A percentile compares a stretch with the other conserved stretches of the same genome.
Conservation (phyloP, 2,888 invertebrate species). For the Thalpophila matura region DNA sequence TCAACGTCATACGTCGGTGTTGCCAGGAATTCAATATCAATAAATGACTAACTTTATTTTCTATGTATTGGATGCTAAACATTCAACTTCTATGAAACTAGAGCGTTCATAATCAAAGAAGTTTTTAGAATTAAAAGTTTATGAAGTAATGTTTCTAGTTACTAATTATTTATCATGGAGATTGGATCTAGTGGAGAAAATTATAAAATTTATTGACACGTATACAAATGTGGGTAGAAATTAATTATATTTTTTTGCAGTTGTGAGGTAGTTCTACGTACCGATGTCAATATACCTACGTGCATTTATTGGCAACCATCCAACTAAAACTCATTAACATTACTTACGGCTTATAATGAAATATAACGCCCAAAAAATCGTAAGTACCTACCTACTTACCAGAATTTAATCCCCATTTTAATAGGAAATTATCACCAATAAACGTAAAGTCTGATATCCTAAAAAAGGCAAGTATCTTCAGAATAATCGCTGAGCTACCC, state of each 20-base stretch:
- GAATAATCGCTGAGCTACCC: too few relatives aligned
- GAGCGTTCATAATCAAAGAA: background rate
- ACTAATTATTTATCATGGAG: background rate
- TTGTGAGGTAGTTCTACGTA: conserved; percentile 2
- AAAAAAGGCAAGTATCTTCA: too few relatives aligned
- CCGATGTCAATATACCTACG: background rate
- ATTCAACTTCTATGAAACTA: background rate
- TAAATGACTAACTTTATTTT: conserved; percentile 3
- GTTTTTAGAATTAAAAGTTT: background rate
- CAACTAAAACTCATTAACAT: background rate
- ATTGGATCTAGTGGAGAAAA: background rate
- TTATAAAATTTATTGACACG: background rate
- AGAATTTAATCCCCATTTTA: too few relatives aligned
- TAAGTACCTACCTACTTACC: too few relatives aligned
- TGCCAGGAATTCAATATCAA: conserved; percentile 7
- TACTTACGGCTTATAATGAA: too few relatives aligned
- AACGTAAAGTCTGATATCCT: too few relatives aligned
- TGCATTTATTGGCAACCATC: conserved; percentile 10
- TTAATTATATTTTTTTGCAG: background rate
- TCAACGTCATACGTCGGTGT: conserved; percentile 16
- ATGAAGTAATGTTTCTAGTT: background rate
- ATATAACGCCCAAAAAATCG: too few relatives aligned
- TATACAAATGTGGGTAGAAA: background rate
- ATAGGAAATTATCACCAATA: too few relatives aligned
- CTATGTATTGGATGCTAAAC: background rate